A percentile compares a stretch with the other conserved stretches of the same genome.
These are phyloP conservation scores for Heliconius hermathena DNA, from an alignment of 1,140 invertebrate species.

Conservation along the genomic window DNA sequence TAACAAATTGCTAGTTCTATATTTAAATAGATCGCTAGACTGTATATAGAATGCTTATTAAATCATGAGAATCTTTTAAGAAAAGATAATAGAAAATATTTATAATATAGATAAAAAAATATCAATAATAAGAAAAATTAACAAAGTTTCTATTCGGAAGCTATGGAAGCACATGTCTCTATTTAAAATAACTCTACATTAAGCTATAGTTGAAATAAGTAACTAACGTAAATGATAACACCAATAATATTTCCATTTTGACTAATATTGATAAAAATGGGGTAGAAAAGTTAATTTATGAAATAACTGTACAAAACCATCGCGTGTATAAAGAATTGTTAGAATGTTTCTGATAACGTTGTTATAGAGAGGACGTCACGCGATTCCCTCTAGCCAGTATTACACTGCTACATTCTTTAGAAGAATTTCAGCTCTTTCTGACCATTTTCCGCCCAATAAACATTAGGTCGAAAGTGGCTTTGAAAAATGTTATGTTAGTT, in stretches of 20 bases:
- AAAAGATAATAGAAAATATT: background rate
- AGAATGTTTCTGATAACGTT: constrained; percentile 36
- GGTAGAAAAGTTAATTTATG: constrained; percentile 16
- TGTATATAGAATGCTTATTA: background rate
- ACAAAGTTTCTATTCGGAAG: too few species aligned
- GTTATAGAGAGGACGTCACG: constrained; percentile 39
- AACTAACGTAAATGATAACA: background rate
- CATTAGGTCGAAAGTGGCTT: too few species aligned
- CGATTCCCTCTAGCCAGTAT: constrained; percentile 33
- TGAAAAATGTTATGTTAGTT: too few species aligned
- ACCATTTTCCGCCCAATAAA: too few species aligned
- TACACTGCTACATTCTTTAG: too few species aligned
- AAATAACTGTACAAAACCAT: constrained; percentile 40
- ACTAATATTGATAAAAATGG: background rate
- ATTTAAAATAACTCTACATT: too few species aligned
- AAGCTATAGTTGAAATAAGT: background rate
- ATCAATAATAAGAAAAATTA: too few species aligned
- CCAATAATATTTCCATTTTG: background rate
- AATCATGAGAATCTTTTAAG: background rate
- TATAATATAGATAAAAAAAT: too few species aligned
- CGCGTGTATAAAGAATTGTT: constrained; percentile 39
- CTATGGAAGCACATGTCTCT: too few species aligned
- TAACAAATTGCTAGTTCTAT: background rate
- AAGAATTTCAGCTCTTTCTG: too few species aligned
- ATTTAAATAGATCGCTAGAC: background rate